A percentile compares a stretch with the other conserved stretches of the same genome.
These are phyloP conservation scores for Butorides virescens DNA, from an alignment of 2,113 vertebrate species.

Conservation along the genomic window DNA sequence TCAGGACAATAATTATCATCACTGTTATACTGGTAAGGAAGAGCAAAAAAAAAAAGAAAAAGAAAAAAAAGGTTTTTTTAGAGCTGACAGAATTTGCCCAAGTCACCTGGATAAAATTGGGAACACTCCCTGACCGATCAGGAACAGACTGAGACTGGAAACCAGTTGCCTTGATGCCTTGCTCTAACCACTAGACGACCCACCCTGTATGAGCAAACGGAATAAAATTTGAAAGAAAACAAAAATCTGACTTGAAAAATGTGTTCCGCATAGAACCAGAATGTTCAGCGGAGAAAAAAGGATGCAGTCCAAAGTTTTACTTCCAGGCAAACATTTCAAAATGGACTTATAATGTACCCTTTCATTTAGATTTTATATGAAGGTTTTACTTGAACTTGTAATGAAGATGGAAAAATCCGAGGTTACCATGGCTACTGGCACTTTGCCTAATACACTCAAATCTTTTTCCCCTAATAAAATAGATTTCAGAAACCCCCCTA, in stretches of 20 bases:
- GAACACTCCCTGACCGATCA: background rate
- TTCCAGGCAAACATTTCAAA: slow-evolving; percentile 73
- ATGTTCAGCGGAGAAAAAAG: slow-evolving; percentile 27
- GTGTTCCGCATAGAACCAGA: slow-evolving; percentile 33
- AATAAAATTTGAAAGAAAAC: slow-evolving; percentile 63
- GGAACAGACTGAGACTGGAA: slow-evolving; percentile 39
- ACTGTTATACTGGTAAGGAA: background rate
- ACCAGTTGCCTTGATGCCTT: slow-evolving; percentile 47
- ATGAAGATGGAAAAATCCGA: slow-evolving; percentile 76
- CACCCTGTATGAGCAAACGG: slow-evolving; percentile 61
- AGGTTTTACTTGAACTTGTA: slow-evolving; percentile 74
- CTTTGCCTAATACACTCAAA: slow-evolving; percentile 51
- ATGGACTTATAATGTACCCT: slow-evolving; percentile 73
- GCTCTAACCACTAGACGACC: slow-evolving; percentile 55
- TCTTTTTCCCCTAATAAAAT: slow-evolving; percentile 65
- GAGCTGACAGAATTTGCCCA: background rate
- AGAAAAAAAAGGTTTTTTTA: background rate
- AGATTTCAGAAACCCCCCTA: slow-evolving; percentile 53
- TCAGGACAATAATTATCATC: background rate
- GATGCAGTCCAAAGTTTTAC: slow-evolving; percentile 66
- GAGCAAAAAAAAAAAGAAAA: too few relatives aligned
- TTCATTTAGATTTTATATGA: slow-evolving; percentile 76
- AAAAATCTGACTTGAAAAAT: slow-evolving; percentile 60
- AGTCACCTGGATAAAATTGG: slow-evolving; percentile 16
- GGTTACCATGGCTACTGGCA: slow-evolving; percentile 67